Conservation (phyloP, 2,113 vertebrate species). For the Taurulus bubalis region DNA sequence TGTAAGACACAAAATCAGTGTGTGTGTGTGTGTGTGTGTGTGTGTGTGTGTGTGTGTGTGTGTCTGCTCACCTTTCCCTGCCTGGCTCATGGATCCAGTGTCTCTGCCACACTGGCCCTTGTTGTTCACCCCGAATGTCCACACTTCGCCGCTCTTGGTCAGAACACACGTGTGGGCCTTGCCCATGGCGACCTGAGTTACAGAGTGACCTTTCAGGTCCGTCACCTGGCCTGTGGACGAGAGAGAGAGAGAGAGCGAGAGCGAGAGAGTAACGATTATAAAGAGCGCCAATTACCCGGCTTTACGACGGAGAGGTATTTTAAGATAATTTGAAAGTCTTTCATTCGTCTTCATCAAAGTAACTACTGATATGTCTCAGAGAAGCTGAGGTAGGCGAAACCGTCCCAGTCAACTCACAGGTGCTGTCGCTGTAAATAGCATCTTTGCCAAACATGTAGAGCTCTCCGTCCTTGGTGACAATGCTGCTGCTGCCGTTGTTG, state of each 20-base stretch:
- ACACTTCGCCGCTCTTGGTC: slow-evolving; percentile 96
- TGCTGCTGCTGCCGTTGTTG: slow-evolving; percentile 99
- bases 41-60: background rate
- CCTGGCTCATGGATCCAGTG: slow-evolving; percentile 95
- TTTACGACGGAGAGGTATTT: background rate
- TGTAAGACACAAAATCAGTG: background rate
- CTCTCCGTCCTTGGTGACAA: slow-evolving; percentile 98
- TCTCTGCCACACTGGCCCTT: slow-evolving; percentile 99
- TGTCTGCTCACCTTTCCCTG: slow-evolving; percentile 90
- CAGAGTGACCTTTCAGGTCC: slow-evolving; percentile 97
- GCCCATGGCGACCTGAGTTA: slow-evolving; percentile 98
- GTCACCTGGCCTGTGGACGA: slow-evolving; percentile 91
- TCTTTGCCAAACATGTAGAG: slow-evolving; percentile 99
- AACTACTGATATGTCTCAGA: background rate
- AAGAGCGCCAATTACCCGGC: background rate
- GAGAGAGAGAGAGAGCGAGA: slow-evolving; percentile 12
- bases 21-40: background rate
- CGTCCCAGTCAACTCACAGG: slow-evolving; percentile 87
- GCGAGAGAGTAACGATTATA: slow-evolving; percentile 26
- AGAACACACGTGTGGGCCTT: slow-evolving; percentile 98
- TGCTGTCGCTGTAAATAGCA: slow-evolving; percentile 97
- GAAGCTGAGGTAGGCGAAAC: background rate
- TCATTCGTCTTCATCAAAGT: background rate
- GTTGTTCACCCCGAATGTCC: slow-evolving; percentile 99
- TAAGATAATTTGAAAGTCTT: background rate